Evolutionary conservation across 2,888 invertebrate species (phyloP).

Genomic region (Ecliptopera silaceata): DNA sequence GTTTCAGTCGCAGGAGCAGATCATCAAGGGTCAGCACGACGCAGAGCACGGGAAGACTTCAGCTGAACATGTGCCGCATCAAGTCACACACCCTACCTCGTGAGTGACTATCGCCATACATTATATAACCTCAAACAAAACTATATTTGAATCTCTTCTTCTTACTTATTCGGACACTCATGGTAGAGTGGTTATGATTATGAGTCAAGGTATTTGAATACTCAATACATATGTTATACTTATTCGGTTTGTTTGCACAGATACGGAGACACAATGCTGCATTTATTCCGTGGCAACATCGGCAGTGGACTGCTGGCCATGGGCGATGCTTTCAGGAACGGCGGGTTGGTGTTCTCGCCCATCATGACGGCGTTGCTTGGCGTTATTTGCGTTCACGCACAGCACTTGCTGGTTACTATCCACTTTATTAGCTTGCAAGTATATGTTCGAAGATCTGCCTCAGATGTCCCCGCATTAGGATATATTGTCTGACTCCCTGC

Average conservation of each 20-base stretch:
- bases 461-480: no score
- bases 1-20: conserved; percentile 72
- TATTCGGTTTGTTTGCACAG: conserved; percentile 65
- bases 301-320: conserved; percentile 98
- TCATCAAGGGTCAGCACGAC: conserved; percentile 53
- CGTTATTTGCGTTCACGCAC: conserved; percentile 94
- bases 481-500: no score
- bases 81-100: conserved; percentile 86
- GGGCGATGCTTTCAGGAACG: conserved; percentile 96
- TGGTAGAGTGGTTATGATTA: no score
- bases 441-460: no score
- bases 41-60: conserved; percentile 45
- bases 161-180: no score
- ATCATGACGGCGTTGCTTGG: conserved; percentile 91
- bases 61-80: conserved; percentile 60
- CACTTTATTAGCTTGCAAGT: background rate
- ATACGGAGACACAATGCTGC: conserved; percentile 93
- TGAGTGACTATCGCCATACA: no score
- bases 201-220: no score
- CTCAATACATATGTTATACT: background rate
- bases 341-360: conserved; percentile 93
- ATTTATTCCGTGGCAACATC: conserved; percentile 97
- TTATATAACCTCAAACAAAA: background rate
- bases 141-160: no score
- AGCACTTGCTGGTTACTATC: conserved; percentile 90